These are phyloP conservation scores for Heliconius sara DNA, from an alignment of 2,888 invertebrate species.

Conservation along the genomic window DNA sequence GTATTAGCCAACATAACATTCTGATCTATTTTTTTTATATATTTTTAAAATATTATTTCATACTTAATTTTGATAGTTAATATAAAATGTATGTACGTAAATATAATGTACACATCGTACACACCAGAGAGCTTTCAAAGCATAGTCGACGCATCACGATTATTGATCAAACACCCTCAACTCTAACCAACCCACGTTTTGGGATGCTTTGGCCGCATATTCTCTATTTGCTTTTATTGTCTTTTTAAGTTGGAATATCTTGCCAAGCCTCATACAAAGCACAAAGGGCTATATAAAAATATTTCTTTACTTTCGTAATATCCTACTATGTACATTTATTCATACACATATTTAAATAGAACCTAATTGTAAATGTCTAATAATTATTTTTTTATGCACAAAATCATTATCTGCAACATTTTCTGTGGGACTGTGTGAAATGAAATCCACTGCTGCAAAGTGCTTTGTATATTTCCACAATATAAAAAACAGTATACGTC, in stretches of 20 bases:
- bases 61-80: not conserved
- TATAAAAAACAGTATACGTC: conserved; percentile 44
- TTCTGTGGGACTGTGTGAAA: conserved; percentile 22
- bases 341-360: not conserved
- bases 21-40: not conserved
- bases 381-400: not conserved
- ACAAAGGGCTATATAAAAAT: conserved; percentile 24
- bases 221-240: conserved; percentile 35
- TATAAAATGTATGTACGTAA: not conserved
- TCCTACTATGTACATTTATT: not conserved
- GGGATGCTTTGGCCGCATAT: conserved; percentile 39
- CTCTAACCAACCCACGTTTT: conserved; percentile 33
- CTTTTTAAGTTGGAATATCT: conserved; percentile 27
- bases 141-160: conserved; percentile 38
- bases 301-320: conserved; percentile 3
- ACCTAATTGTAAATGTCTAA: not conserved
- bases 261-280: conserved; percentile 21
- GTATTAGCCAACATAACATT: not conserved
- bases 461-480: conserved; percentile 42
- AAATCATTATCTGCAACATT: not conserved
- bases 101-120: conserved; percentile 35
- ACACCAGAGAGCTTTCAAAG: conserved; percentile 42
- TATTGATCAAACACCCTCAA: conserved; percentile 50
- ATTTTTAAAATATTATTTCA: no score
- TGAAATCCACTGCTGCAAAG: conserved; percentile 34